Evolutionary conservation across 2,797 vertebrate species (phyloP).

Genomic region (Cossypha niveicapilla): DNA sequence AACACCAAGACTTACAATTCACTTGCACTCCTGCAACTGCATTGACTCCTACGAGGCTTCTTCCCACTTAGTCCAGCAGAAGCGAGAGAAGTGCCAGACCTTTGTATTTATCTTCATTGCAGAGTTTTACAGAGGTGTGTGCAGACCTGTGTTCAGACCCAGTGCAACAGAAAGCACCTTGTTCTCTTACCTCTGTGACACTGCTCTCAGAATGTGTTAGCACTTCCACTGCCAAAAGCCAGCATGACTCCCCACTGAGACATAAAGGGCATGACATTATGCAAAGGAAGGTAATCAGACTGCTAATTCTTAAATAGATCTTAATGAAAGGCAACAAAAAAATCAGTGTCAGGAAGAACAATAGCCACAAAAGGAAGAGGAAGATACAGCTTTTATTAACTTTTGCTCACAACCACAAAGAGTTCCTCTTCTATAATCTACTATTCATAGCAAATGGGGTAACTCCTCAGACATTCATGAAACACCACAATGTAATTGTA

Average conservation of each 20-base stretch:
- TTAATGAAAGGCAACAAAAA: constrained; percentile 3
- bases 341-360: neutral
- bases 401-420: neutral
- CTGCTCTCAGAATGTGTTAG: neutral
- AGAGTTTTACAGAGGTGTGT: neutral
- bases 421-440: neutral
- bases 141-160: neutral
- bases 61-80: neutral
- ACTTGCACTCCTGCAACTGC: neutral
- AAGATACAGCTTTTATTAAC: neutral
- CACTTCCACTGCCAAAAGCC: neutral
- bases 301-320: constrained; percentile 15
- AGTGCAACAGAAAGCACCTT: neutral
- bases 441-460: neutral
- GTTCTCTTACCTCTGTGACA: neutral
- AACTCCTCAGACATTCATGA: neutral
- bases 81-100: neutral
- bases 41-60: neutral
- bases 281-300: neutral
- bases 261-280: neutral
- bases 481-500: neutral
- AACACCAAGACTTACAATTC: neutral
- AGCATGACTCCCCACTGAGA: neutral
- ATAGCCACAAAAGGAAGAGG: neutral
- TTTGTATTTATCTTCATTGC: neutral